A percentile compares a stretch with the other conserved stretches of the same genome.
phyloP scores from a whole-genome alignment of 1,140 invertebrate genomes.

The Drosophila takahashii region DNA sequence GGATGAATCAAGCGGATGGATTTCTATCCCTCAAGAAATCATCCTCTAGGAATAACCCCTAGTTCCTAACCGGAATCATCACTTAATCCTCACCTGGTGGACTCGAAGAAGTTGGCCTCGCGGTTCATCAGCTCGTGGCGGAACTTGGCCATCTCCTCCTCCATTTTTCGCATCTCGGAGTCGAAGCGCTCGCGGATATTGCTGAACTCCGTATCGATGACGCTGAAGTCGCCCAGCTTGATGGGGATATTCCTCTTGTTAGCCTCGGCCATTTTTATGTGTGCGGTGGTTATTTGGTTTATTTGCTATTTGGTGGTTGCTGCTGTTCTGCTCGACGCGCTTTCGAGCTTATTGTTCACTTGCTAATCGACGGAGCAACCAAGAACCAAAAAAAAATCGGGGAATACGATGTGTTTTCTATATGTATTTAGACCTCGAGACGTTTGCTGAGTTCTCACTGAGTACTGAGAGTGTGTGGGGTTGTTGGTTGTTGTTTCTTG shows the following conservation, averaged over 20 bases:
- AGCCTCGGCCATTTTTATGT: constrained; percentile 89
- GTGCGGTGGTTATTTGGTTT: too few species aligned
- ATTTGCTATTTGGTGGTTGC: neutral
- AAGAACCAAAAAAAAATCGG: constrained; percentile 52
- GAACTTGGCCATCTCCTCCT: constrained; percentile 99
- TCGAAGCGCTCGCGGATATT: constrained; percentile 98
- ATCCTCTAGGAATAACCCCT: too few species aligned
- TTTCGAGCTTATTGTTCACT: constrained; percentile 56
- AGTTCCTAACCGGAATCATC: neutral
- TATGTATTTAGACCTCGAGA: constrained; percentile 52
- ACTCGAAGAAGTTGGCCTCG: constrained; percentile 96
- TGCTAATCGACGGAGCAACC: constrained; percentile 62
- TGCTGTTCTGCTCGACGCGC: constrained; percentile 17
- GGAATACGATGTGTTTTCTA: constrained; percentile 41
- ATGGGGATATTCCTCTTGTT: constrained; percentile 96
- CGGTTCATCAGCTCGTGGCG: constrained; percentile 96
- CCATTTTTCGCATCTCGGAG: constrained; percentile 98
- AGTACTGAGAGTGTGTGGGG: constrained; percentile 3
- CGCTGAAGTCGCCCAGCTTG: constrained; percentile 96
- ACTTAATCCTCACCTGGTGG: constrained; percentile 88
- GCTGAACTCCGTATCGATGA: constrained; percentile 98
- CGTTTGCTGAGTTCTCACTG: constrained; percentile 1
- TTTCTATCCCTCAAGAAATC: too few species aligned
- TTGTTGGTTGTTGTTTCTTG: constrained; percentile 6
- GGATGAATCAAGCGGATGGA: constrained; percentile 1